Evolutionary conservation across 2,888 invertebrate genomes (phyloP).

Genomic region (Xylota segnis): DNA sequence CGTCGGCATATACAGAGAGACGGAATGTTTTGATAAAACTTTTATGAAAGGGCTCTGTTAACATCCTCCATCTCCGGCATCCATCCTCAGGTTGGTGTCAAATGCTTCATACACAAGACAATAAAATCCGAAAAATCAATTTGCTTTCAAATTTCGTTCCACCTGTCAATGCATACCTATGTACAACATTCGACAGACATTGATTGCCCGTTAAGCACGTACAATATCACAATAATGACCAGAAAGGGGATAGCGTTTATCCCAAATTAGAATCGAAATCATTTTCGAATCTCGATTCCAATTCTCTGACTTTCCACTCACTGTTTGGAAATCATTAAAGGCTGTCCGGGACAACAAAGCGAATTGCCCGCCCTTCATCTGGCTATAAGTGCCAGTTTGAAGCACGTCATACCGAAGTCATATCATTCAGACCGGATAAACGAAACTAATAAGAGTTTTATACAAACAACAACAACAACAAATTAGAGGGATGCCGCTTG

Average conservation of each 20-base stretch:
- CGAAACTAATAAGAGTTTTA: slow-evolving; percentile 73
- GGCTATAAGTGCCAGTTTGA: slow-evolving; percentile 73
- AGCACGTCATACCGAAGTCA: slow-evolving; percentile 71
- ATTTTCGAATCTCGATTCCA: slow-evolving; percentile 38
- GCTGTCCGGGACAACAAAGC: slow-evolving; percentile 72
- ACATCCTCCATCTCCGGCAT: no score
- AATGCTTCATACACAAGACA: no score
- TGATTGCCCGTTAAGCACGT: slow-evolving; percentile 70
- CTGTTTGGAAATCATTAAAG: slow-evolving; percentile 75
- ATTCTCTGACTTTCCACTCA: slow-evolving; percentile 50
- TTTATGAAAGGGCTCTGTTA: no score
- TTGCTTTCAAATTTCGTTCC: slow-evolving; percentile 17
- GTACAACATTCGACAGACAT: slow-evolving; percentile 54
- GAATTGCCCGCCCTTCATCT: slow-evolving; percentile 65
- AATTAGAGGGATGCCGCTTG: slow-evolving; percentile 51
- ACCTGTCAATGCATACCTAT: slow-evolving; percentile 43
- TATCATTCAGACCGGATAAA: slow-evolving; percentile 72
- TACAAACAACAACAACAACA: slow-evolving; percentile 74
- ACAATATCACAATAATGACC: slow-evolving; percentile 57
- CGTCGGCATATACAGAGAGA: no score
- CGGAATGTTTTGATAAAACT: no score
- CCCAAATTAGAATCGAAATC: slow-evolving; percentile 63
- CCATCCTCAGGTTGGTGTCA: no score
- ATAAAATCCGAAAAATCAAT: slow-evolving; percentile 14
- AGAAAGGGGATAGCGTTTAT: slow-evolving; percentile 50